Evolutionary conservation across 2,113 vertebrate species (phyloP).

Genomic region (Thymallus thymallus): DNA sequence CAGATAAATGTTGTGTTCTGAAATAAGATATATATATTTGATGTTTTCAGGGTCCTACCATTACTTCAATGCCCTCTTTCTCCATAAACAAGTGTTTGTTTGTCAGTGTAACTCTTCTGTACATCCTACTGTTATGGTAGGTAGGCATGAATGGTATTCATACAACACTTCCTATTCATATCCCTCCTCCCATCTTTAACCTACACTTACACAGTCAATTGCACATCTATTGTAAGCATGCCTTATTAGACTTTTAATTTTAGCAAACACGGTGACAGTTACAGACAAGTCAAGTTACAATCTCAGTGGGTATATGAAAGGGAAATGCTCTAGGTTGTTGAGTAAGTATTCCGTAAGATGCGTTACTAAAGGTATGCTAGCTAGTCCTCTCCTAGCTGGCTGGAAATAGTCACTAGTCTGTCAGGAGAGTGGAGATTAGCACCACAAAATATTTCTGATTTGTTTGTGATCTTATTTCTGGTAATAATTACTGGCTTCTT

Average conservation of each 20-base stretch:
- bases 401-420: conserved; percentile 78
- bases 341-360: conserved; percentile 14
- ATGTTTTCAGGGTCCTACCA: not conserved
- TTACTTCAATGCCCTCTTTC: too few relatives aligned
- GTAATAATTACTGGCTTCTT: not conserved
- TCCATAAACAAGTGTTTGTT: too few relatives aligned
- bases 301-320: not conserved
- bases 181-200: not conserved
- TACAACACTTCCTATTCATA: not conserved
- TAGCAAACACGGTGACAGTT: not conserved
- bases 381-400: conserved; percentile 58
- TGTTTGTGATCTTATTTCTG: not conserved
- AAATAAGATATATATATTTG: not conserved
- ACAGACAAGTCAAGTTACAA: not conserved
- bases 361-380: conserved; percentile 12
- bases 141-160: not conserved
- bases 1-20: not conserved
- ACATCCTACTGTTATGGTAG: not conserved
- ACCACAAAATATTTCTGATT: conserved; percentile 60
- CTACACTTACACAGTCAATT: not conserved
- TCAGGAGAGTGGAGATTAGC: conserved; percentile 80
- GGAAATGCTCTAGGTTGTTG: conserved; percentile 2
- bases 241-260: not conserved
- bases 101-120: not conserved
- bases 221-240: not conserved